Base-by-base conservation (phyloP, 1,140 invertebrate species). In the Bombus pascuorum region DNA sequence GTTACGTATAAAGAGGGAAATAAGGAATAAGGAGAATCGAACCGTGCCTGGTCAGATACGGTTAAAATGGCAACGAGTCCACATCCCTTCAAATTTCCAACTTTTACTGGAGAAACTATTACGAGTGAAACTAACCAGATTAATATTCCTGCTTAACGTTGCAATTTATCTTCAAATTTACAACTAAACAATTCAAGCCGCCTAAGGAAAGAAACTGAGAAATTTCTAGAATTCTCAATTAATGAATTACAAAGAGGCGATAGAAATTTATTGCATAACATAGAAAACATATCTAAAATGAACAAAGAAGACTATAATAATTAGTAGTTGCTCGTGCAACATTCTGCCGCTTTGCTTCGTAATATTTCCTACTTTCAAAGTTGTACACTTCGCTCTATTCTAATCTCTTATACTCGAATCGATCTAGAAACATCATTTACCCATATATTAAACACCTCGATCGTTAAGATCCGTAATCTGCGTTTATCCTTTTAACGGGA, bases 401-500 rank as follows among this genome's bases (percentile, higher is more conserved):
- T 37, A 22, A 37, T 9, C 34, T 59, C 57, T 59, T 28, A 12
- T n/a, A 13, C 8, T 37, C 0, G 57, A 34, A 25, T 59, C 34
- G 53, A 53, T 59, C 47, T 37, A n/a, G n/a, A 65, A 78, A 44
- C 59, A 66, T 66, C 39, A 15, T 66, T 79, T 57, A 59, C 53
- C 12, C 39, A 34, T 34, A 44, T 34, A 34, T 57, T 32, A 68
- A 47, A 68, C 44, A 34, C 13, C 62, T 66, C 39, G 77, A 66
- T 44, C 77, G 13, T 79, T 39, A 79, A 79, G n/a, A 44, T 66
- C 62, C 18, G 18, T 62, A 44, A 44, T 66, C 62, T 39, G 22
- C 74, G 34, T 79, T 66, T 66, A 44, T 66, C 77, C 42, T 79
- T 79, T 28, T 44, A 47, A 68, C 59, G 10, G 62, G 12, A 59